Base-by-base conservation (phyloP, 1,140 invertebrate species). In the Caenorhabditis remanei region DNA sequence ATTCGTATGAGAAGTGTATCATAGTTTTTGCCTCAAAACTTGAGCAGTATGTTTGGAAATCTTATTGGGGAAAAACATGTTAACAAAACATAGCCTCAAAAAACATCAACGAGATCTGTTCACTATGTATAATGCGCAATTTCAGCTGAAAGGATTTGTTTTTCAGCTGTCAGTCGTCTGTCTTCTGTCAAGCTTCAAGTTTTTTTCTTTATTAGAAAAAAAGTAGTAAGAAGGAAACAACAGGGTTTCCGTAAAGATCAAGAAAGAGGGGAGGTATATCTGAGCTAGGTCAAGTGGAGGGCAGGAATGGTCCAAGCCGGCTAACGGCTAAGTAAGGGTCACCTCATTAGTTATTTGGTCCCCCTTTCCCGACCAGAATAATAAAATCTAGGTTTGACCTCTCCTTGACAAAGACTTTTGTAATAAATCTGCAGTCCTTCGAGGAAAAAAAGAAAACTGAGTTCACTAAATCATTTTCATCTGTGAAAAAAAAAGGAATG, bases 331-430 rank as follows among this genome's bases (percentile, higher is more conserved):
- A 21, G 43, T 21, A 21, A 46, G 41, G 65, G 41, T 19, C 65
- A 46, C 65, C 65, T 71, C 65, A 71, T 71, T 71, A 71, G 65
- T 43, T 16, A 71, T 41, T 40, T 46, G 65, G 24, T 8, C 63
- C 19, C 63, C 50, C 11, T 3, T 53, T 5, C 50, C 43, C 43
- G 65, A 11, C 7, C 41, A 46, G 65, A 71, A 46, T 71, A 71
- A 71, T 71, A 71, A 43, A 61, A n/a, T 61, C 14, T 21, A 0
- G 32, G 32, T 32, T 32, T 55, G 19, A 14, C 19, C 53, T 55
- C 53, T 32, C 32, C 32, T 32, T 32, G 32, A 32, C 32, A 32
- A 32, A 32, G 32, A 32, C 32, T 32, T 32, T 32, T 32, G 32
- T 32, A 32, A 32, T 32, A 32, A 32, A 32, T 32, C 32, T 32